phyloP scores from a whole-genome alignment of 2,888 invertebrate species.

The Scaptomyza caliginosa region DNA sequence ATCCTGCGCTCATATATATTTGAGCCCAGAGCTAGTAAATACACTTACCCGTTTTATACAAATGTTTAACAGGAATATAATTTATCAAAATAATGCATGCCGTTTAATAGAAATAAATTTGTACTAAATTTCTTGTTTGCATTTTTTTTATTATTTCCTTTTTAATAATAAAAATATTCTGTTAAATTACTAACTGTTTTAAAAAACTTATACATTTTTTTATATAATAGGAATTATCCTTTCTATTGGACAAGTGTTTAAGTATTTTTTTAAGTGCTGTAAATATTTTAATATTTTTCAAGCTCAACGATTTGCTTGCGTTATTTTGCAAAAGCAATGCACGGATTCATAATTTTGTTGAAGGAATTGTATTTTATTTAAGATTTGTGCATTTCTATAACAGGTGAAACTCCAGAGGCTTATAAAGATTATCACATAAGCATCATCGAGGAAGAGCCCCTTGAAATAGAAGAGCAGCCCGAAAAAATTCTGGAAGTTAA shows the following conservation, averaged over 20 bases:
- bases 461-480: conserved; percentile 81
- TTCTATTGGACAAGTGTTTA: conserved; percentile 40
- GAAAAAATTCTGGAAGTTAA: conserved; percentile 77
- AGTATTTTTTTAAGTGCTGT: conserved; percentile 40
- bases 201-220: conserved; percentile 19
- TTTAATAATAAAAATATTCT: conserved; percentile 5
- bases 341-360: conserved; percentile 44
- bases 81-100: conserved; percentile 27
- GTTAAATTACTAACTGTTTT: conserved; percentile 36
- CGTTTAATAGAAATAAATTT: conserved; percentile 10
- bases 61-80: conserved; percentile 23
- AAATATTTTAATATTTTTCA: conserved; percentile 53
- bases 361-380: conserved; percentile 37
- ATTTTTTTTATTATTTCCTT: conserved; percentile 14
- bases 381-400: conserved; percentile 45
- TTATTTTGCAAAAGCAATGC: conserved; percentile 66
- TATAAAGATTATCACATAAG: conserved; percentile 84
- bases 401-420: conserved; percentile 78
- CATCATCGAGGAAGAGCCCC: conserved; percentile 82
- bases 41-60: conserved; percentile 11
- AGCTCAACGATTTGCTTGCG: conserved; percentile 62
- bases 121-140: conserved; percentile 31
- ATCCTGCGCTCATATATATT: conserved; percentile 22
- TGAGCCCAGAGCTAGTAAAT: conserved; percentile 19
- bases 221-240: conserved; percentile 26